phyloP scores from a whole-genome alignment of 2,888 invertebrate species.

The Monoplex corrugatus region DNA sequence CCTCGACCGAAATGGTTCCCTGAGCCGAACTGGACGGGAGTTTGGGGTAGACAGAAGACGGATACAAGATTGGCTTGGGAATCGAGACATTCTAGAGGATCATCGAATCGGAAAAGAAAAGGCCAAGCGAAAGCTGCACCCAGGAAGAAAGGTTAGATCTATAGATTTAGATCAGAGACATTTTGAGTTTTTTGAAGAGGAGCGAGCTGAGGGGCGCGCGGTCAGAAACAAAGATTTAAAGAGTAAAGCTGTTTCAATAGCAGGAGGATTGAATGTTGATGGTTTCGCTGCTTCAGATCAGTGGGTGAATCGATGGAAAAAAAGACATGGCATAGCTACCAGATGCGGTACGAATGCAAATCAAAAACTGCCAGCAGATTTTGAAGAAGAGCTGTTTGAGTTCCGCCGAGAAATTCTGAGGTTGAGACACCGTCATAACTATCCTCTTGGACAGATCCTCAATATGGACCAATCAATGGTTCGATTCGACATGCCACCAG shows the following conservation, averaged over 20 bases:
- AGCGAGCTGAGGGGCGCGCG: neutral
- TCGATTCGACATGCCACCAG: constrained; percentile 33
- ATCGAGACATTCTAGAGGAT: neutral
- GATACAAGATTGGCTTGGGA: neutral
- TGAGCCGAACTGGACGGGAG: no score
- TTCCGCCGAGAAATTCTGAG: constrained; percentile 10
- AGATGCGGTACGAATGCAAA: neutral
- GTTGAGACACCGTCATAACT: neutral
- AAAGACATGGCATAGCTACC: neutral
- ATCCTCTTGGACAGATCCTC: constrained; percentile 19
- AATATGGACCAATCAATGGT: constrained; percentile 44
- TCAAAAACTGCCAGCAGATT: constrained; percentile 19
- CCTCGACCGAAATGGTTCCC: no score
- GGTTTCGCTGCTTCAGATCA: neutral
- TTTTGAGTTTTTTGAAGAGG: constrained; percentile 6
- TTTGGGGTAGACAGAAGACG: constrained; percentile 23
- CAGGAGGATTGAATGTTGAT: neutral
- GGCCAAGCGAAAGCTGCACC: constrained; percentile 10
- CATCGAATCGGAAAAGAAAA: constrained; percentile 17
- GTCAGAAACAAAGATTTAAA: constrained; percentile 2
- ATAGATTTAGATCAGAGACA: neutral
- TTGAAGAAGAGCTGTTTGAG: constrained; percentile 10
- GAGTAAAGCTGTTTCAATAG: neutral
- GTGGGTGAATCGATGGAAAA: constrained; percentile 2
- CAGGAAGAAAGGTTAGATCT: neutral